Percentiles rank a stretch among this genome's conserved stretches.
Conservation (phyloP, 2,797 vertebrate species). For the Trichosurus vulpecula region DNA sequence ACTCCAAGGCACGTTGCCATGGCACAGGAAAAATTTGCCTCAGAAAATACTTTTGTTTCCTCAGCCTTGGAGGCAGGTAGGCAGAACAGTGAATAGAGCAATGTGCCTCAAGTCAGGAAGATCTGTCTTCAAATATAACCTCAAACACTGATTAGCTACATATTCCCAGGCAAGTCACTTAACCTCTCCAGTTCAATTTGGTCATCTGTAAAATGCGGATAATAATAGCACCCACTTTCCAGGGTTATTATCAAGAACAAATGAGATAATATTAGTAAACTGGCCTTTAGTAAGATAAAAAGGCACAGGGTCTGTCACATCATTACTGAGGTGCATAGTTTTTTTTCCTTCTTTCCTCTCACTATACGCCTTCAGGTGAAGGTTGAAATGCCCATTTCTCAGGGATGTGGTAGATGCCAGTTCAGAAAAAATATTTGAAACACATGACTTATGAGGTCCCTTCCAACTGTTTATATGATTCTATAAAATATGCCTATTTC, state of each 20-base stretch:
- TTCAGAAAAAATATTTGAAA: too few relatives aligned
- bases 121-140: background rate
- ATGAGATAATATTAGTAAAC: background rate
- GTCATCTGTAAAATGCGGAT: background rate
- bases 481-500: slow-evolving; percentile 36
- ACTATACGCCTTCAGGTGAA: background rate
- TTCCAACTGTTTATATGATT: background rate
- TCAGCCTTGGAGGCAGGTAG: background rate
- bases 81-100: background rate
- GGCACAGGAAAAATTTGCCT: background rate
- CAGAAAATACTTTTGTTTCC: too few relatives aligned
- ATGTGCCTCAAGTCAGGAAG: background rate
- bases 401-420: slow-evolving; percentile 3
- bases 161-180: background rate
- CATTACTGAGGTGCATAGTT: background rate
- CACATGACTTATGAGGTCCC: background rate
- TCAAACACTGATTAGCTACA: background rate
- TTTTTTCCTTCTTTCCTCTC: background rate
- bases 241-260: background rate
- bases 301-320: background rate
- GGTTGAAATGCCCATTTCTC: background rate
- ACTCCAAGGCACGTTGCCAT: too few relatives aligned
- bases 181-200: too few relatives aligned
- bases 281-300: too few relatives aligned
- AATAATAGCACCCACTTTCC: background rate